Percentiles rank a stretch among this genome's conserved stretches.
These are phyloP conservation scores for Phalanger gymnotis DNA, from an alignment of 2,797 vertebrate species.

Conservation along the genomic window DNA sequence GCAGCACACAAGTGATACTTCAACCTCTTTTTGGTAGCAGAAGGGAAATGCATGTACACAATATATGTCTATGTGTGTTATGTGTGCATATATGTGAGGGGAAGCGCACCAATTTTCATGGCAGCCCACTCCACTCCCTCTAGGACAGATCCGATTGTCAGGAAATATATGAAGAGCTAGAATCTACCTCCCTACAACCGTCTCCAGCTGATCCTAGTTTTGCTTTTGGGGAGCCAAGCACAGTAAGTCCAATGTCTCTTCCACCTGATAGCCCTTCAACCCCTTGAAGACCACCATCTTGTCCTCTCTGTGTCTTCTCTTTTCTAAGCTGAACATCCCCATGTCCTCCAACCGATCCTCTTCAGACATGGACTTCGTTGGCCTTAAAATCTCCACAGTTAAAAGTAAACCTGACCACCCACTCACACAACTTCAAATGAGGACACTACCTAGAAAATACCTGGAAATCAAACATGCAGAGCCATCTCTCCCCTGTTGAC, in stretches of 20 bases:
- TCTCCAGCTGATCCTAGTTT: neutral
- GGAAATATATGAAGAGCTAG: neutral
- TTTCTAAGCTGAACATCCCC: neutral
- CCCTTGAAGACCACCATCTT: neutral
- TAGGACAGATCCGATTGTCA: neutral
- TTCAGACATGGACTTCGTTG: neutral
- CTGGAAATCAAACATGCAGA: constrained; percentile 47
- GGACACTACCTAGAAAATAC: constrained; percentile 22
- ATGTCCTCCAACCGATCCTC: neutral
- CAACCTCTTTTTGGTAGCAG: neutral
- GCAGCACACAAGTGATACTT: neutral
- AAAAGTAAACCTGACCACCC: neutral
- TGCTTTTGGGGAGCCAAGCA: neutral
- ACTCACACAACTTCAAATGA: constrained; percentile 26
- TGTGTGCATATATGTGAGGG: neutral
- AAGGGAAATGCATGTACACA: too few relatives aligned
- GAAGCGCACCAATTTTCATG: neutral
- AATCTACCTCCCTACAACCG: neutral
- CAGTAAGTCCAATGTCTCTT: neutral
- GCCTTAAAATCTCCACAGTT: neutral
- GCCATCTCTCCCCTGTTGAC: constrained; percentile 56
- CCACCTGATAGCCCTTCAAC: neutral
- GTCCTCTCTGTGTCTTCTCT: neutral
- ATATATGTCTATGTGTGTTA: too few relatives aligned
- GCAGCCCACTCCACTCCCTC: neutral